These are phyloP conservation scores for Drosophila emarginata DNA, from an alignment of 2,888 invertebrate species.

Conservation along the genomic window DNA sequence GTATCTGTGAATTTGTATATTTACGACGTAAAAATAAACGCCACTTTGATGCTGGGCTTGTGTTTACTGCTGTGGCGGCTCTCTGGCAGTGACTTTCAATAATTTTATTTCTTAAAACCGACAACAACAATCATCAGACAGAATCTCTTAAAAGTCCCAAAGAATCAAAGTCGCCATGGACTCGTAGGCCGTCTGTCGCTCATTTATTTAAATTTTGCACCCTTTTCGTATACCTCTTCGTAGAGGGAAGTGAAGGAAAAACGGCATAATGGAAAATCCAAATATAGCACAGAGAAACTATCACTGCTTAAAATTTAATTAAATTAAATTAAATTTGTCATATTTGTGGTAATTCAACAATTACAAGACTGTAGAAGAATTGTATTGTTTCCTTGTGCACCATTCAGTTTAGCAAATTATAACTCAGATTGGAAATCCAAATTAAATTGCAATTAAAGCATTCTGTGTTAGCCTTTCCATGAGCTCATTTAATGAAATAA, in stretches of 20 bases:
- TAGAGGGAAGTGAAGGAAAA: background rate
- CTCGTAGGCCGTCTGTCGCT: constrained; percentile 46
- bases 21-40: constrained; percentile 78
- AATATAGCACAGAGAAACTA: background rate
- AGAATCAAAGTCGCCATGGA: constrained; percentile 21
- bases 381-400: too few relatives aligned
- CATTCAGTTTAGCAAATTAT: too few relatives aligned
- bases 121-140: constrained; percentile 21
- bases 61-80: background rate
- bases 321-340: too few relatives aligned
- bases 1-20: constrained; percentile 72
- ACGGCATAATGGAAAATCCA: background rate
- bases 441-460: too few relatives aligned
- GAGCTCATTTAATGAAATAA: background rate
- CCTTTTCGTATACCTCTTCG: constrained; percentile 19
- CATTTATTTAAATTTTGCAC: constrained; percentile 43
- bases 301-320: background rate
- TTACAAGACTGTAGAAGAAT: too few relatives aligned
- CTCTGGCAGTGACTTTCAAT: constrained; percentile 71
- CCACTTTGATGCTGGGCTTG: constrained; percentile 34
- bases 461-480: too few relatives aligned
- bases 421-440: too few relatives aligned
- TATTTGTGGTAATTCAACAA: too few relatives aligned
- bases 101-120: constrained; percentile 66
- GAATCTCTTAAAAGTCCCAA: constrained; percentile 25